Base-by-base conservation (phyloP, 23 tunicate species). In the Aplidium turbinatum region DNA sequence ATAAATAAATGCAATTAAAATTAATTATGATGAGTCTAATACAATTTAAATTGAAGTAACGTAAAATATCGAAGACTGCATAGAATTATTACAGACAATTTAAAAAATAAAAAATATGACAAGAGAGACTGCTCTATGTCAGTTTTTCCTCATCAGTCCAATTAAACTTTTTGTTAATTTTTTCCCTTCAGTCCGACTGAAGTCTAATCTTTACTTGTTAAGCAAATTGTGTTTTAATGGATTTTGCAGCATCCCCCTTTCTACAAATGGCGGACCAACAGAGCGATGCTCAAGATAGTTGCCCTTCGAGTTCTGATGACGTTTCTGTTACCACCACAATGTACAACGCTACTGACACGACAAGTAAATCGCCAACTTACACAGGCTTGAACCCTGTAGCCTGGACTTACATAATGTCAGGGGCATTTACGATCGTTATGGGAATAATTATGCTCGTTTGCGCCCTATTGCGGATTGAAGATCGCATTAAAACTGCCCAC, bases 331-430 rank as follows among this genome's bases (percentile, higher is more conserved):
- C 93, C 29, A 78, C 80, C 32, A 33, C 46, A 3, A 2, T 31
- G 33, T 28, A 58, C 35, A 62, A 33, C 33, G 22, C 5, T 5
- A 29, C 47, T 2, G 63, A 1, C 13, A 6, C 19, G 24, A 84
- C 90, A 11, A 18, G 65, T 20, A 29, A 31, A 2, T 25, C 71
- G 4, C 58, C 79, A 1, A 1, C 25, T 62, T 1, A 1, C 55
- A 23, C 66, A 1, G 68, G 54, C 0, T 66, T 91, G 48, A 84
- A 91, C 79, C 97, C 97, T 0, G 83, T 84, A 20, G 91, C 82
- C 0, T 91, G 97, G 97, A 81, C 86, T 47, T 91, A 91, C 82
- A 75, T 91, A 30, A 91, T 91, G 1, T 88, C 97, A 3, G 97
- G 85, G 3, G 48, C 66, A 25, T 83, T 75, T 31, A 75, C 78